These are phyloP conservation scores for Orthonychiurus folsomi DNA, from an alignment of 2,888 invertebrate genomes.

Conservation along the genomic window DNA sequence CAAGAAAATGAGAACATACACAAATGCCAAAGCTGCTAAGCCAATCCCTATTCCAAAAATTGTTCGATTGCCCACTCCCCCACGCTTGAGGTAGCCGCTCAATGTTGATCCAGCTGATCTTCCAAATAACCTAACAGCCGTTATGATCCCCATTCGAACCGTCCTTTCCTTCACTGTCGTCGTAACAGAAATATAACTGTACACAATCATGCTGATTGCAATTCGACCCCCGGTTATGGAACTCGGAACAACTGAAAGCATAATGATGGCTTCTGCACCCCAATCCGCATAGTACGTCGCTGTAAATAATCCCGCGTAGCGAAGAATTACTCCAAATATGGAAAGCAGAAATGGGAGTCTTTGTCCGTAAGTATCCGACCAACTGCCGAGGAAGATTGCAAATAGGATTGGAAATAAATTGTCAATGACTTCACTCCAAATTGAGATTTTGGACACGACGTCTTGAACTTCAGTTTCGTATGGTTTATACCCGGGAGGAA, in stretches of 20 bases:
- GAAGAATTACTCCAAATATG: slow-evolving; percentile 36
- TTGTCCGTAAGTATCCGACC: slow-evolving; percentile 39
- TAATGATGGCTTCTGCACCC: slow-evolving; percentile 29
- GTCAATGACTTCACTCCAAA: slow-evolving; percentile 39
- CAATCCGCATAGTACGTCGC: slow-evolving; percentile 26
- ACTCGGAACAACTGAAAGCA: slow-evolving; percentile 27
- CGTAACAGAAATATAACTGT: slow-evolving; percentile 40
- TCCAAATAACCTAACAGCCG: slow-evolving; percentile 45
- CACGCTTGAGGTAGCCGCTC: slow-evolving; percentile 36
- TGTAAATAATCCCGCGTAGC: slow-evolving; percentile 32
- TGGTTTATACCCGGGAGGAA: background rate
- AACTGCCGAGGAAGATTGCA: slow-evolving; percentile 38
- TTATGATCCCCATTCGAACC: slow-evolving; percentile 54
- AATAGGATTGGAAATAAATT: slow-evolving; percentile 38
- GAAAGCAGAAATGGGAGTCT: slow-evolving; percentile 38
- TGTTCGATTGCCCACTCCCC: slow-evolving; percentile 28
- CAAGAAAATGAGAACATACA: slow-evolving; percentile 34
- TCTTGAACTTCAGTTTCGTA: slow-evolving; percentile 26
- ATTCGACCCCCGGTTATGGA: slow-evolving; percentile 53
- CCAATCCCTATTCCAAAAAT: slow-evolving; percentile 38
- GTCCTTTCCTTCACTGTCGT: slow-evolving; percentile 53
- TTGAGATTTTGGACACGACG: slow-evolving; percentile 29
- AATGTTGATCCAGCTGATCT: slow-evolving; percentile 39
- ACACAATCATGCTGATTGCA: slow-evolving; percentile 41
- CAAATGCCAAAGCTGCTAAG: slow-evolving; percentile 31